Conservation (phyloP, 2,888 invertebrate genomes). For the Sphinx pinastri region DNA sequence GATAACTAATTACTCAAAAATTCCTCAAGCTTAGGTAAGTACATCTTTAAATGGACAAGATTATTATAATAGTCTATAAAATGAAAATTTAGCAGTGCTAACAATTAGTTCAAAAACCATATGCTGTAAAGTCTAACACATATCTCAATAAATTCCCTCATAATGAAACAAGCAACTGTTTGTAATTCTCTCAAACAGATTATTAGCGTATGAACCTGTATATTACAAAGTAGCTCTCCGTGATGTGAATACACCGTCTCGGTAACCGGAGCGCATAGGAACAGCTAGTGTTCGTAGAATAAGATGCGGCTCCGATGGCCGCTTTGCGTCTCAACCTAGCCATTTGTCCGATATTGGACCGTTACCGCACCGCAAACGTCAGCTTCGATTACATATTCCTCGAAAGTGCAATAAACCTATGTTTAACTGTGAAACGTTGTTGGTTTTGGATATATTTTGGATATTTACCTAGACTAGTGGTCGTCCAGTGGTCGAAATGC, state of each 20-base stretch:
- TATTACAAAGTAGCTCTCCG: not conserved
- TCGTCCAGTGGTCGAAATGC: too few species aligned
- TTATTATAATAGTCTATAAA: too few species aligned
- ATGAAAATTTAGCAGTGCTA: too few species aligned
- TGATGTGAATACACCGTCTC: not conserved
- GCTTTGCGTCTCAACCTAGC: constrained; percentile 61
- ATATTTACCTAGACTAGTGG: too few species aligned
- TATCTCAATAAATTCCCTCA: too few species aligned
- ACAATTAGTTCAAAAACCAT: too few species aligned
- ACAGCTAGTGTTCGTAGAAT: constrained; percentile 27
- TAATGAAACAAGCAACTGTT: too few species aligned
- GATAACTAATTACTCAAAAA: too few species aligned
- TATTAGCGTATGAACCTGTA: not conserved
- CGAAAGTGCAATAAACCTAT: constrained; percentile 26
- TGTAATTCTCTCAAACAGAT: not conserved
- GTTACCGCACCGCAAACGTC: constrained; percentile 48
- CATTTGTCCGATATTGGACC: constrained; percentile 63
- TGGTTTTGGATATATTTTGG: not conserved
- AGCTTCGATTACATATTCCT: constrained; percentile 45
- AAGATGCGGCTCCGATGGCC: constrained; percentile 61
- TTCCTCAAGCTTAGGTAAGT: too few species aligned
- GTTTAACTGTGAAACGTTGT: not conserved
- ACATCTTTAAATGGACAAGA: too few species aligned
- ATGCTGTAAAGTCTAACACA: too few species aligned
- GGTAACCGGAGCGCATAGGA: constrained; percentile 21